Evolutionary conservation across 2,888 invertebrate genomes (phyloP).

Genomic region (Sminthurinus aureus): DNA sequence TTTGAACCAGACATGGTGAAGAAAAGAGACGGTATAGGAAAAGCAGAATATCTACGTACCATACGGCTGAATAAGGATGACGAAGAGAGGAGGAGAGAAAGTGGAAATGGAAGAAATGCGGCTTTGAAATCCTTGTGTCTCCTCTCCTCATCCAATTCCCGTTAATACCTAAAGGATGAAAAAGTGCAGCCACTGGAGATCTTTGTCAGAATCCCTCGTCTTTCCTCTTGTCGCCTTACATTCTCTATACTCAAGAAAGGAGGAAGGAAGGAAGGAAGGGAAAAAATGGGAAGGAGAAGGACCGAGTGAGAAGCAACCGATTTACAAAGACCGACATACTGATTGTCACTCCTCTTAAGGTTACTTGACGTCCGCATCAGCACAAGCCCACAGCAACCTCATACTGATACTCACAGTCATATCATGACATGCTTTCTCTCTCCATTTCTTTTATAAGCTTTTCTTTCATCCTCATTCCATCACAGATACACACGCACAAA

Average conservation of each 20-base stretch:
- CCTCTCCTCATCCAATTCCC: background rate
- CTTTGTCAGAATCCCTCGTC: background rate
- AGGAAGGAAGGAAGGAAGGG: background rate
- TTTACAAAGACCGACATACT: slow-evolving; percentile 3
- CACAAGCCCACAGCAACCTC: background rate
- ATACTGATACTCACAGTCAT: too few species aligned
- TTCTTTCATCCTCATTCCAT: too few species aligned
- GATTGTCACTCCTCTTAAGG: background rate
- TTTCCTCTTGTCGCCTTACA: background rate
- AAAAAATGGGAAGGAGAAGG: background rate
- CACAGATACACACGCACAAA: too few species aligned
- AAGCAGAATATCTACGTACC: too few species aligned
- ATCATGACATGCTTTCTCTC: too few species aligned
- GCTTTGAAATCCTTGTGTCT: background rate
- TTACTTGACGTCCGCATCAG: background rate
- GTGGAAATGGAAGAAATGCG: background rate
- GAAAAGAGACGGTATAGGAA: too few species aligned
- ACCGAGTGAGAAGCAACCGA: background rate
- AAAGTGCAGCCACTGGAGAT: background rate
- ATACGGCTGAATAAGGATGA: too few species aligned
- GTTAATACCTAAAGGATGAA: background rate
- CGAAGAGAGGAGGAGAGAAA: background rate
- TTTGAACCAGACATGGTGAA: too few species aligned
- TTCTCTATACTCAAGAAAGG: too few species aligned
- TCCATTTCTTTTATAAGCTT: too few species aligned